phyloP scores from a whole-genome alignment of 1,140 invertebrate genomes.

The Pseudobourletiella spinata region DNA sequence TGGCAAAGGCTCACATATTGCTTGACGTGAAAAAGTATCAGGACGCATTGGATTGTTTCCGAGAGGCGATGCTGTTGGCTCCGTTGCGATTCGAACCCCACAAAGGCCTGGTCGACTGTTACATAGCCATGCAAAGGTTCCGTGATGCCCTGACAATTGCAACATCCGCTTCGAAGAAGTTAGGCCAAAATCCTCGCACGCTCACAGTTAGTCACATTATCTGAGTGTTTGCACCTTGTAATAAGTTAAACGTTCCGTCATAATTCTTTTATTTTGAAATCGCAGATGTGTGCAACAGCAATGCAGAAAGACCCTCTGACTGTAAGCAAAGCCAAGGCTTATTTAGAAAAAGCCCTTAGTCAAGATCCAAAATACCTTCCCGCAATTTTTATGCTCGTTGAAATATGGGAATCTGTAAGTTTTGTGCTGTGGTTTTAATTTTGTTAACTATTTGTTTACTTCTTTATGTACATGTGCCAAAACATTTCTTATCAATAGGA shows the following conservation, averaged over 20 bases:
- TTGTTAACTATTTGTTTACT: neutral
- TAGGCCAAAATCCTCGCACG: slow-evolving; percentile 58
- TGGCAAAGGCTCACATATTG: slow-evolving; percentile 60
- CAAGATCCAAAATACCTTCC: slow-evolving; percentile 56
- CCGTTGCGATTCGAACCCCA: slow-evolving; percentile 56
- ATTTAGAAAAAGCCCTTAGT: slow-evolving; percentile 58
- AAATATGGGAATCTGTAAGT: slow-evolving; percentile 48
- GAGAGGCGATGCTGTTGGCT: slow-evolving; percentile 57
- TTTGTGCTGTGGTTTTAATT: too few relatives aligned
- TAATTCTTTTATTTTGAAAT: slow-evolving; percentile 25
- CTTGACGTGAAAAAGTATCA: slow-evolving; percentile 60
- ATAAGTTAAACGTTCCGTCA: slow-evolving; percentile 1
- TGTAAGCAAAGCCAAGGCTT: slow-evolving; percentile 53
- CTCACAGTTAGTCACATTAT: slow-evolving; percentile 61
- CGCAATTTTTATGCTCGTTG: slow-evolving; percentile 58
- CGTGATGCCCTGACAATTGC: slow-evolving; percentile 61
- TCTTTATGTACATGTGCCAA: too few relatives aligned
- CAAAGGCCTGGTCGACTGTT: slow-evolving; percentile 62
- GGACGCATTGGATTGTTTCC: slow-evolving; percentile 60
- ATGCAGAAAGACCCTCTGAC: slow-evolving; percentile 58
- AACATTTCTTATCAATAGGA: slow-evolving; percentile 43
- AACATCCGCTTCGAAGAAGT: slow-evolving; percentile 56
- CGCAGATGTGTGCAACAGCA: slow-evolving; percentile 57
- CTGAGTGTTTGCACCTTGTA: slow-evolving; percentile 22
- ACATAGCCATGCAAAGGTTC: slow-evolving; percentile 53